Conservation (phyloP, 2,888 invertebrate species). For the Empis stercorea region DNA sequence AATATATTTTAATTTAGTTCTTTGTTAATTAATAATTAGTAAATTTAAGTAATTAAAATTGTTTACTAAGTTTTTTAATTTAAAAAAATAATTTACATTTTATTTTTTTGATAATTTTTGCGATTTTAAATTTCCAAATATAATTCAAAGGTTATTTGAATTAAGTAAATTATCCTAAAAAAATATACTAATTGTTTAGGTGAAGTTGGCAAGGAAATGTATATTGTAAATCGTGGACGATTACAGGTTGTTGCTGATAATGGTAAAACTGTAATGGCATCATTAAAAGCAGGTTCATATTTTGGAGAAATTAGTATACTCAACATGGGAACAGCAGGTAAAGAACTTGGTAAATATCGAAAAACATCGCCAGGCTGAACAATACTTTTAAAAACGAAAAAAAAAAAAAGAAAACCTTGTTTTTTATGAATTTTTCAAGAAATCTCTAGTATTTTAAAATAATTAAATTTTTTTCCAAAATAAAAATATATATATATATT, state of each 20-base stretch:
- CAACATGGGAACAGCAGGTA: slow-evolving; percentile 99
- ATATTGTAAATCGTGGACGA: slow-evolving; percentile 94
- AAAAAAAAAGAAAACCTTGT: background rate
- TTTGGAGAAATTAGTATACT: slow-evolving; percentile 99
- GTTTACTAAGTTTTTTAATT: too few species aligned
- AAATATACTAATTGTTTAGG: too few species aligned
- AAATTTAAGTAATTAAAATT: too few species aligned
- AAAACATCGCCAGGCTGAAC: slow-evolving; percentile 41
- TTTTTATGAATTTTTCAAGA: too few species aligned
- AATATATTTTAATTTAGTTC: background rate
- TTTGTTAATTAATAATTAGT: background rate
- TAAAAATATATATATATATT: too few species aligned
- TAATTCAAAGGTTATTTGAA: too few species aligned
- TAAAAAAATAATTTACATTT: background rate
- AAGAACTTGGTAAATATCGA: slow-evolving; percentile 89
- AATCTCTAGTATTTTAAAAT: background rate
- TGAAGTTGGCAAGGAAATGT: slow-evolving; percentile 99
- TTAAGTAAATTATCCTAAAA: background rate
- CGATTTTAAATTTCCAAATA: too few species aligned
- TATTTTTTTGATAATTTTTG: too few species aligned
- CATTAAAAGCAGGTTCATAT: slow-evolving; percentile 96
- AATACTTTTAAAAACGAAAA: slow-evolving; percentile 16
- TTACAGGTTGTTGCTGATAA: slow-evolving; percentile 92
- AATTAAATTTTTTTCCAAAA: background rate
- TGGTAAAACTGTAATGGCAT: slow-evolving; percentile 91